phyloP scores from a whole-genome alignment of 2,888 invertebrate genomes.

The Cataglyphis albicans region DNA sequence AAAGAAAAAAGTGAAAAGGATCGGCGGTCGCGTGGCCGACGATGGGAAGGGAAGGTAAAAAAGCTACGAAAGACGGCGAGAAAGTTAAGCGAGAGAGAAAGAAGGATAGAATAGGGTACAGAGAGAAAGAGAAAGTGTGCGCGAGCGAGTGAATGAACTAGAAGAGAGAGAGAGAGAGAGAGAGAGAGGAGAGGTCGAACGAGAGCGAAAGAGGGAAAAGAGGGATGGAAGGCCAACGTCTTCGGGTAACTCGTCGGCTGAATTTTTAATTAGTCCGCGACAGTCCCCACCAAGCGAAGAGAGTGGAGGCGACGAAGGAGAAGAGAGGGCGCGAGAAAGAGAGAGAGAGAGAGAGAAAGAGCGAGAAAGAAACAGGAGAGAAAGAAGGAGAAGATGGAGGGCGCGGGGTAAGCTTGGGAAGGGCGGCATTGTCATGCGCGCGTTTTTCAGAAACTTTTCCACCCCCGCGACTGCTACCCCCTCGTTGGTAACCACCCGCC shows the following conservation, averaged over 20 bases:
- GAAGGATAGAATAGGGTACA: background rate
- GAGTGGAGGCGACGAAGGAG: constrained; percentile 39
- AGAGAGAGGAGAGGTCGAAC: constrained; percentile 37
- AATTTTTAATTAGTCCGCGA: constrained; percentile 85
- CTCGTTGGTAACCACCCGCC: constrained; percentile 77
- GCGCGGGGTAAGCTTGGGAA: constrained; percentile 65
- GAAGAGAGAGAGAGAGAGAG: constrained; percentile 25
- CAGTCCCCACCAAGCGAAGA: constrained; percentile 72
- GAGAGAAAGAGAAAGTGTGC: constrained; percentile 42
- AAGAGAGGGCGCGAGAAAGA: constrained; percentile 56
- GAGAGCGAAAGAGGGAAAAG: constrained; percentile 58
- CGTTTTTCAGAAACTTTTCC: constrained; percentile 85
- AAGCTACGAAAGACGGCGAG: constrained; percentile 66
- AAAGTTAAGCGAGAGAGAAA: constrained; percentile 59
- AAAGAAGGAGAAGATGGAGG: constrained; percentile 76
- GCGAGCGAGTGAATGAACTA: constrained; percentile 46
- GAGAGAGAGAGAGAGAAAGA: background rate
- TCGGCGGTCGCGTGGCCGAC: constrained; percentile 67
- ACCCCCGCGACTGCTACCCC: constrained; percentile 80
- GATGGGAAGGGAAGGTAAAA: constrained; percentile 57
- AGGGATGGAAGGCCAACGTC: constrained; percentile 78
- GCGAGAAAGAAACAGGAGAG: constrained; percentile 58
- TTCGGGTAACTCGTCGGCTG: constrained; percentile 77
- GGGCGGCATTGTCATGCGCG: constrained; percentile 86
- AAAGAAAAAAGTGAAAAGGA: constrained; percentile 49